Evolutionary conservation across 2,113 vertebrate species (phyloP).

Genomic region (Neofelis nebulosa): DNA sequence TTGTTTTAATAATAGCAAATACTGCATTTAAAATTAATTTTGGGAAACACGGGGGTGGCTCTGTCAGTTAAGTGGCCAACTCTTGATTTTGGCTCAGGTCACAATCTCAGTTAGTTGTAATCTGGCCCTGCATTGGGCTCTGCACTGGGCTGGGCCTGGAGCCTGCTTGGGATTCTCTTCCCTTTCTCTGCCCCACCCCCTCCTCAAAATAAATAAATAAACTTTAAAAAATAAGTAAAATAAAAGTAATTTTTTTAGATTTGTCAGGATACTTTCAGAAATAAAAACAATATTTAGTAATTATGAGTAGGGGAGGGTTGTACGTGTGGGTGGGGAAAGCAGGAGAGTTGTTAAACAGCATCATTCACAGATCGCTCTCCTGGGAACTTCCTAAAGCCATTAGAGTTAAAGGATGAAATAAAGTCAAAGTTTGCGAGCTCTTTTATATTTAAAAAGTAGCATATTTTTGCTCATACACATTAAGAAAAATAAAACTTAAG

Average conservation of each 20-base stretch:
- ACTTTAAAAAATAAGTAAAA: no score
- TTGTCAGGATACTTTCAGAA: background rate
- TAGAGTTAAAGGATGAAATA: slow-evolving; percentile 58
- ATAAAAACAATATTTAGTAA: slow-evolving; percentile 22
- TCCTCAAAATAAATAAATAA: no score
- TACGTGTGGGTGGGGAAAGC: background rate
- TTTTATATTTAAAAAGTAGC: slow-evolving; percentile 46
- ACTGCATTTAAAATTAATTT: background rate
- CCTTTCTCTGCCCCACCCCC: no score
- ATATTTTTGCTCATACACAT: slow-evolving; percentile 24
- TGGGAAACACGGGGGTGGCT: no score
- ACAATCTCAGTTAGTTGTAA: no score
- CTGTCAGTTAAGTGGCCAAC: no score
- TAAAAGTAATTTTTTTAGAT: background rate
- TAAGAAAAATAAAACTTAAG: slow-evolving; percentile 73
- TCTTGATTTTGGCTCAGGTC: no score
- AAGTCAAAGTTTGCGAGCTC: slow-evolving; percentile 33
- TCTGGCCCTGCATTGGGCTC: no score
- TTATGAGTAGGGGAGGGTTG: background rate
- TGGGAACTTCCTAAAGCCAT: slow-evolving; percentile 16
- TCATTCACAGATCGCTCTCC: slow-evolving; percentile 37
- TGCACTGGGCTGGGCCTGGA: no score
- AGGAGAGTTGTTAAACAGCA: background rate
- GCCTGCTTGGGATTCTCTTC: no score
- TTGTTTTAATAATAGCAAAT: background rate